phyloP scores from a whole-genome alignment of 2,888 invertebrate species.

The Carterocephalus palaemon region DNA sequence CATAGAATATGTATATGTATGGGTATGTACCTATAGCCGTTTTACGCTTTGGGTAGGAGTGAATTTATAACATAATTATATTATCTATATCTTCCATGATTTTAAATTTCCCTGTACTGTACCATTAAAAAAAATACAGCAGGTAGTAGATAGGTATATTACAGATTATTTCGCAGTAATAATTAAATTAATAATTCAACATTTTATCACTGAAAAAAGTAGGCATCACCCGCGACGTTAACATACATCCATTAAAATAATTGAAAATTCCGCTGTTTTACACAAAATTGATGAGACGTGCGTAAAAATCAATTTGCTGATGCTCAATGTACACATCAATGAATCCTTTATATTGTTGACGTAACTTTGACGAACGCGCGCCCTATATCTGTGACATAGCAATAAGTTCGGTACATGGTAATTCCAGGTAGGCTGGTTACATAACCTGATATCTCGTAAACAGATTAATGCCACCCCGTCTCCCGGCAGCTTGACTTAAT shows the following conservation, averaged over 20 bases:
- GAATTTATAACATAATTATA: no score
- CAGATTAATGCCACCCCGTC: slow-evolving; percentile 55
- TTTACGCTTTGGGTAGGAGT: no score
- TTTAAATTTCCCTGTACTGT: no score
- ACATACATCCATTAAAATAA: slow-evolving; percentile 3
- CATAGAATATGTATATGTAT: no score
- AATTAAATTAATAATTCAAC: no score
- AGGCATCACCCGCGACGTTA: neutral
- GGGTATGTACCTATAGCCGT: no score
- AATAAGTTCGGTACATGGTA: slow-evolving; percentile 33
- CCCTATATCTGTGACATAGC: neutral
- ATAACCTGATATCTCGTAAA: slow-evolving; percentile 62
- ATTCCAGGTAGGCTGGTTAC: slow-evolving; percentile 49
- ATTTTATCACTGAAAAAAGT: no score
- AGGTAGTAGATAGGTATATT: no score
- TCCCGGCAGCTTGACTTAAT: slow-evolving; percentile 55
- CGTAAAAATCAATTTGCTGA: slow-evolving; percentile 12
- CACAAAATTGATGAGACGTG: neutral
- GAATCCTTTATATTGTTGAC: slow-evolving; percentile 5
- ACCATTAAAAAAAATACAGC: no score
- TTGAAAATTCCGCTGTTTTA: neutral
- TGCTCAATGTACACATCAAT: slow-evolving; percentile 2
- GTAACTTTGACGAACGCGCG: neutral
- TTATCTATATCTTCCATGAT: no score
- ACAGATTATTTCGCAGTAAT: no score